Percentiles rank a stretch among this genome's conserved stretches.
Conservation (phyloP, 1,140 invertebrate genomes). For the Drosophila kikkawai region DNA sequence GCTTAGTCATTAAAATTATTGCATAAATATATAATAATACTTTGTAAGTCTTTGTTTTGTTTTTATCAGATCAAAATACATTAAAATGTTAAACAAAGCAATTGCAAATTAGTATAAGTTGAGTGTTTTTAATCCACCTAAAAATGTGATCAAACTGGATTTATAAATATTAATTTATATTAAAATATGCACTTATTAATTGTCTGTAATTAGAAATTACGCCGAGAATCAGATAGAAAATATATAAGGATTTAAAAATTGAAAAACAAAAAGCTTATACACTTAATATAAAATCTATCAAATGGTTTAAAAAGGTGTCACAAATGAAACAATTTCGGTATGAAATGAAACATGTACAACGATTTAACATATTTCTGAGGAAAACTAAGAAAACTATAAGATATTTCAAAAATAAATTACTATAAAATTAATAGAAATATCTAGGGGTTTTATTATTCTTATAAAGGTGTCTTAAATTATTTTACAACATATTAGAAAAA, state of each 20-base stretch:
- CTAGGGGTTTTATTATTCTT: too few relatives aligned
- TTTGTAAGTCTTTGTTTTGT: neutral
- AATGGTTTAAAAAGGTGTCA: neutral
- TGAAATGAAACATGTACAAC: neutral
- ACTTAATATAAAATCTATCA: too few relatives aligned
- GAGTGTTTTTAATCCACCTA: neutral
- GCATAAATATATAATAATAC: neutral
- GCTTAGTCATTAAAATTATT: neutral
- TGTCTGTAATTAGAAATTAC: neutral
- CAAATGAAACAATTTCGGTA: neutral
- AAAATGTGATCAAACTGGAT: slow-evolving; percentile 1
- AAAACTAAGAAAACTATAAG: too few relatives aligned
- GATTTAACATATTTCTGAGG: too few relatives aligned
- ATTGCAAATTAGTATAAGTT: neutral
- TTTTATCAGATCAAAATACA: neutral
- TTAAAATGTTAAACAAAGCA: neutral
- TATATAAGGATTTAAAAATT: neutral
- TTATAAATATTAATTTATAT: neutral
- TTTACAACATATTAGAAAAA: too few relatives aligned
- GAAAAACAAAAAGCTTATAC: too few relatives aligned
- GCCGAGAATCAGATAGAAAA: too few relatives aligned
- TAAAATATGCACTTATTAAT: neutral
- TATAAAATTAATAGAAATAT: too few relatives aligned
- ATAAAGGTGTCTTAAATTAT: too few relatives aligned
- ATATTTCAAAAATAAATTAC: too few relatives aligned